A percentile compares a stretch with the other conserved stretches of the same genome.
Conservation (phyloP, 2,888 invertebrate species). For the Camptogramma bilineatum region DNA sequence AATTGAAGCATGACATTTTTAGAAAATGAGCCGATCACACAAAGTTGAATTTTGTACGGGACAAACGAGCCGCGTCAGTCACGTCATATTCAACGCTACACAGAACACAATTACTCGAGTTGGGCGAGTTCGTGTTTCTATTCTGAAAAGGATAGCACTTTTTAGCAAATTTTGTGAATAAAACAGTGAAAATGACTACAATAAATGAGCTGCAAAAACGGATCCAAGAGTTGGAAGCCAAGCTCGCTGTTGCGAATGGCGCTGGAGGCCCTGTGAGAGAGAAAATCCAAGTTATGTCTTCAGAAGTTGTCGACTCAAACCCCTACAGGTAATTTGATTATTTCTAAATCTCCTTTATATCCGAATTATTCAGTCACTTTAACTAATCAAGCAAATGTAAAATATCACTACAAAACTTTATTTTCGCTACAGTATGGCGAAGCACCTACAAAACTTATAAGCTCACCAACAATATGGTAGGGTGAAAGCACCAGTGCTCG, state of each 20-base stretch:
- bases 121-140: constrained; percentile 3
- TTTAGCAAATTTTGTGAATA: constrained; percentile 36
- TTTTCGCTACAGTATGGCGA: neutral
- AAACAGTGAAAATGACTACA: constrained; percentile 81
- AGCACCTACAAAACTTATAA: neutral
- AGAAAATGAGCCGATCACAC: too few relatives aligned
- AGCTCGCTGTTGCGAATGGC: constrained; percentile 82
- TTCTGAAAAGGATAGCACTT: neutral
- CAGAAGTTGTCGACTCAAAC: constrained; percentile 98
- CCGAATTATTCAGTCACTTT: neutral
- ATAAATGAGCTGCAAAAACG: constrained; percentile 86
- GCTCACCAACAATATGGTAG: constrained; percentile 23
- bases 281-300: constrained; percentile 95
- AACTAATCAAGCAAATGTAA: too few relatives aligned
- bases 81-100: too few relatives aligned
- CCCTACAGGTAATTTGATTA: constrained; percentile 93
- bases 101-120: too few relatives aligned
- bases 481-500: too few relatives aligned
- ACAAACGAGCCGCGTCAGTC: too few relatives aligned
- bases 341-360: constrained; percentile 8
- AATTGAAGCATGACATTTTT: too few relatives aligned
- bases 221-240: constrained; percentile 87
- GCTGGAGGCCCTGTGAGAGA: constrained; percentile 82
- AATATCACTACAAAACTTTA: neutral
- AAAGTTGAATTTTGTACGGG: too few relatives aligned